Base-by-base conservation (phyloP, 2,888 invertebrate genomes). In the Stenchaetothrips biformis region DNA sequence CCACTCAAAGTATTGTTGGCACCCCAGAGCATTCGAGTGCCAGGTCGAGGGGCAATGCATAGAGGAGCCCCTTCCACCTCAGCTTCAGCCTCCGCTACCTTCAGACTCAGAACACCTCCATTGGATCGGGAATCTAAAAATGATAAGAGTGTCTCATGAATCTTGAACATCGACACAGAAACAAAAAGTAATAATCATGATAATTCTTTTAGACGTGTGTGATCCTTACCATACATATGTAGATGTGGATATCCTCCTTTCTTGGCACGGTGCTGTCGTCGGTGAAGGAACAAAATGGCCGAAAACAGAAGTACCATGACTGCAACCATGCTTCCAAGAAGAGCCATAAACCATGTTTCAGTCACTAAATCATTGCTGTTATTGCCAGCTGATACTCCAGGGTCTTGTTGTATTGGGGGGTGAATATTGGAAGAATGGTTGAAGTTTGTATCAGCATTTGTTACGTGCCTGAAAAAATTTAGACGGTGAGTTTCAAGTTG, bases 341-440 rank as follows among this genome's bases (percentile, higher is more conserved):
- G 89, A 83, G 93, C 93, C 87, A 95, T 93, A 88, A 95, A 95
- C 95, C 95, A 95, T 80, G 94, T 93, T 89, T 95, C 94, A 83
- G 93, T 92, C 84, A 94, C 90, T 85, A 93, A 92, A 87, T 93
- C 93, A 25, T 21, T 74, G 25, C 25, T 74, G 25, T 74, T 74
- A 11, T 25, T 74, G 3, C 67, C 67, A 74, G 67, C 67, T 25
- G 67, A 21, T 21, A 74, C 67, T 21, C 67, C 67, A 74, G 67
- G 67, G 21, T 74, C 67, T 11, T 25, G 67, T 11, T 74, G 21
- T 25, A 21, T 25, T 1, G 67, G 11, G 11, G 67, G 67, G 25
- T 74, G 21, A 21, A 11, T 74, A 74, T 11, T 21, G 0, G 67
- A 74, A 21, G 67, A 25, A 25, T 21, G 67, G 25, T 11, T 74